phyloP scores from a whole-genome alignment of 2,797 vertebrate species.

The Microtus californicus region DNA sequence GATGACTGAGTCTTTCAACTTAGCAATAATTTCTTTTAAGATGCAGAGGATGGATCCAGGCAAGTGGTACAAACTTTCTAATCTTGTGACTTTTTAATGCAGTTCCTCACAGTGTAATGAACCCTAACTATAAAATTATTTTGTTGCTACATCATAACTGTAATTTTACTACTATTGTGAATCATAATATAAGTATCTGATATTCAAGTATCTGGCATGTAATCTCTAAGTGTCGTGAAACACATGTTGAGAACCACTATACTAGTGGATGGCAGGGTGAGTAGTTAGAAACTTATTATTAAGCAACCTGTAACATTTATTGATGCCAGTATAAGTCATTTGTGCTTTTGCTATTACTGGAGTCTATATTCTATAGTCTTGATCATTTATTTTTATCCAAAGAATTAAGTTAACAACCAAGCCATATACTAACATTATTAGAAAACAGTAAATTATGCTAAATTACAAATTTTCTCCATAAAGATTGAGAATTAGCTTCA shows the following conservation, averaged over 20 bases:
- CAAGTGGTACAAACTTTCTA: background rate
- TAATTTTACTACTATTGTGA: background rate
- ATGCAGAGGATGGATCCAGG: background rate
- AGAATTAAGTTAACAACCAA: background rate
- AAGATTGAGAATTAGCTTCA: conserved; percentile 38
- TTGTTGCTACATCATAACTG: background rate
- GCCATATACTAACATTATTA: background rate
- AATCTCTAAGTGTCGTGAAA: background rate
- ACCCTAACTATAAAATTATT: background rate
- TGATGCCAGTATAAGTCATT: background rate
- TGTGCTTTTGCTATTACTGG: background rate
- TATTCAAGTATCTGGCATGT: too few relatives aligned
- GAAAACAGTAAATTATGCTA: conserved; percentile 30
- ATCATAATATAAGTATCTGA: background rate
- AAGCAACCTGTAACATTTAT: background rate
- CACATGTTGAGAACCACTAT: background rate
- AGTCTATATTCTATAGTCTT: background rate
- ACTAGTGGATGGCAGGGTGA: too few relatives aligned
- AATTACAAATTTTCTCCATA: conserved; percentile 16
- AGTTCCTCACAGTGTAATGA: background rate
- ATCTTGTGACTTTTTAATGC: background rate
- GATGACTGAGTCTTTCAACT: background rate
- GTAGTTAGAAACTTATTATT: background rate
- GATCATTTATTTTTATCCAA: conserved; percentile 14
- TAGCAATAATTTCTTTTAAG: background rate